Evolutionary conservation across 1,140 invertebrate genomes (phyloP), one percentile per base, ranked within the genome.

Genomic region (Chrysopa pallens): DNA sequence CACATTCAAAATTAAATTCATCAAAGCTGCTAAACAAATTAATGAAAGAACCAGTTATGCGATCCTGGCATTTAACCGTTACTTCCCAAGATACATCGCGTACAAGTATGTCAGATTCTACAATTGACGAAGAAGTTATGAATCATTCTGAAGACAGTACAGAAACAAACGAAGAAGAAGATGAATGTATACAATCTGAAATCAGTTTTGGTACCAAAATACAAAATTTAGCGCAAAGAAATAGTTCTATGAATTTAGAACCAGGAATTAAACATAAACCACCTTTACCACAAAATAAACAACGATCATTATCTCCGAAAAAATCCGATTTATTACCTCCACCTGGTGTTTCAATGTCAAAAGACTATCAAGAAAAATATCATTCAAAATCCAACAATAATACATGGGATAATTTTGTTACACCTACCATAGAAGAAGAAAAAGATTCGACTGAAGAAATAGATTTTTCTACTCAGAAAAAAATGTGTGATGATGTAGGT

Each of bases 211-310:
- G 38, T 12, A 27, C 23, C 39, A 42, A 44, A 40, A 38, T 29
- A 29, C 14, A 43, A 46, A 35, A 39, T 8, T 40, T 28, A 14
- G 31, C 29, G 11, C 40, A 45, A 48, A 8, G 41, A 44, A 40
- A 27, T 17, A n/a, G 7, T 8, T 15, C 9, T 6, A 29, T 13
- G 6, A 2, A 29, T 31, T 36, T 54, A 35, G 35, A 39, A 14
- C 53, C 53, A 29, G 50, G 49, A 13, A 15, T 54, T 35, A 46
- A 42, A 37, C 42, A 48, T 6, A 55, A 54, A 37, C 52, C 52
- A 5, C 52, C 53, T 8, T 14, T 54, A 28, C 52, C 50, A 11
- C n/a, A 23, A 23, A 23, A 23, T 23, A 23, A 23, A 23, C 17
- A 23, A 3, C 17, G 17, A 23, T 23, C 17, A 5, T 23, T 23